phyloP scores from a whole-genome alignment of 2,888 invertebrate genomes.

The Exocentrus adspersus region DNA sequence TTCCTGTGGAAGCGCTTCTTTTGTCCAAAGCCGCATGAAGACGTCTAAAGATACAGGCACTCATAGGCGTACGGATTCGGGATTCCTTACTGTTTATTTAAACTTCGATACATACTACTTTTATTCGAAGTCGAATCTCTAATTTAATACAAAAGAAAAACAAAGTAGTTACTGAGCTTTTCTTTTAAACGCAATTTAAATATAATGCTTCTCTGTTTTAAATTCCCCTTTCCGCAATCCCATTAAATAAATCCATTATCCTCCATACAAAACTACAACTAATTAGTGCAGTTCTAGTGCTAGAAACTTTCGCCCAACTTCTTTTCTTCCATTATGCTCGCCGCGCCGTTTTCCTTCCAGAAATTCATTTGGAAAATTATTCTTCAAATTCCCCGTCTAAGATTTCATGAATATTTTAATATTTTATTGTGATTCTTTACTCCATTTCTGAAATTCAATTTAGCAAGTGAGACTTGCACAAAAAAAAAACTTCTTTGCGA shows the following conservation, averaged over 20 bases:
- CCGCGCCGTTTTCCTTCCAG: background rate
- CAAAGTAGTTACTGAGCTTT: no score
- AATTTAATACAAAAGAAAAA: no score
- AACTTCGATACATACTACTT: no score
- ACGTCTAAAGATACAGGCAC: constrained; percentile 47
- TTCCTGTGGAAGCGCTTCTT: constrained; percentile 49
- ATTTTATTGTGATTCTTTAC: constrained; percentile 3
- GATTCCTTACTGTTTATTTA: no score
- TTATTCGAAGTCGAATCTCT: no score
- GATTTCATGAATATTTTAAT: constrained; percentile 3
- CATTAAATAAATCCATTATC: constrained; percentile 1
- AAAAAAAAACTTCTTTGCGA: background rate
- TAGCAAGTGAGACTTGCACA: background rate
- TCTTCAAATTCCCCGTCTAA: background rate
- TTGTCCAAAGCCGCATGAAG: constrained; percentile 52
- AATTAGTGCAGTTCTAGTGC: background rate
- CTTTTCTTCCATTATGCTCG: background rate
- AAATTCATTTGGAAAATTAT: constrained; percentile 3
- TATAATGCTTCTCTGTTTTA: background rate
- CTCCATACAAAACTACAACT: background rate
- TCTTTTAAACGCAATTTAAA: background rate
- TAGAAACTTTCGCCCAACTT: background rate
- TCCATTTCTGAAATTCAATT: background rate
- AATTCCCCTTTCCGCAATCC: background rate
- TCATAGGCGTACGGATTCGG: constrained; percentile 32